Base-by-base conservation (phyloP, 2,888 invertebrate genomes). In the Boloria euphrosyne region DNA sequence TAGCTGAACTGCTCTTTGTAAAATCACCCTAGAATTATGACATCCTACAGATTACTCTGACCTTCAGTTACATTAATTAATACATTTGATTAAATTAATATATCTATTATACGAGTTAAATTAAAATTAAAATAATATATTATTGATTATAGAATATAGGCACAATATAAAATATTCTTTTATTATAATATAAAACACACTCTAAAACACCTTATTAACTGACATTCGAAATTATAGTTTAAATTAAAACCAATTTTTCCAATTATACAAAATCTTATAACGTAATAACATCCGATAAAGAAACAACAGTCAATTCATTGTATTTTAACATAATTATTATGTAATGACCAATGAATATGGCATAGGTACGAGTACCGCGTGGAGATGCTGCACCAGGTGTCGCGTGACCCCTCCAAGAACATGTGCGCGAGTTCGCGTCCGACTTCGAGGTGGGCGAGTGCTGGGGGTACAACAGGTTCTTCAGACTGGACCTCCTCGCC, bases 381-480 rank as follows among this genome's bases (percentile, higher is more conserved):
- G 47, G 98, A 98, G 91, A 97, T 98, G 98, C 95, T 98, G 62
- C 97, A 98, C 83, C 98, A 98, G 83, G 96, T 96, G 44, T 96
- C 96, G 0, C 93, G 95, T 51, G 97, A 97, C 79, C 94, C 95
- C 0, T 94, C 95, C 59, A 96, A 96, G 93, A 98, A 98, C 82
- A 97, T 98, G 97, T 98, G 27, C 93, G 98, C 47, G 98, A 98
- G 92, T 98, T 98, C 87, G 98, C 98, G 0, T 98, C 98, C 0
- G 98, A 98, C 89, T 98, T 98, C 90, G 98, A 98, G 88, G 97
- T 98, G 55, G 98, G 98, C 51, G 98, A 98, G 93, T 98, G 98
- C 81, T 98, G 98, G 98, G 98, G 98, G 0, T 98, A 98, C 89
- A 98, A 98, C 84, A 93, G 98, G 61, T 98, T 98, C 90, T 98